Evolutionary conservation across 2,797 vertebrate genomes (phyloP), one percentile per base, ranked within the genome.

Genomic region (Liparis tanakae): DNA sequence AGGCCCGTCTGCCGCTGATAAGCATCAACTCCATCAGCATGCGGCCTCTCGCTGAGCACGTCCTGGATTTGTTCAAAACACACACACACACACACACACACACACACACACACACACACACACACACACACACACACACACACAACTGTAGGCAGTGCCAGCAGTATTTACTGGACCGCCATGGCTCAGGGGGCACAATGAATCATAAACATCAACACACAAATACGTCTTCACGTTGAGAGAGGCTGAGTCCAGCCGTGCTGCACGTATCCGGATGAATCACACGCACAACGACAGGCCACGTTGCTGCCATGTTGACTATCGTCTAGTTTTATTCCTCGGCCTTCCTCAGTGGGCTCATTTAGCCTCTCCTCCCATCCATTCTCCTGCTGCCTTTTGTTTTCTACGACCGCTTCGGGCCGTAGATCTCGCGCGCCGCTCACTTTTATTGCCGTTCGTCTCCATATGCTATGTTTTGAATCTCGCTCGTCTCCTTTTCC

Each of bases 1-100:
- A 77, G 79, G 62, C 68, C 75, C 72, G 85, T 91, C 89, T 90
- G 86, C 75, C 22, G 22, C 70, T 74, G 89, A 90, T 88, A 87
- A 83, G 76, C 84, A 89, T 91, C 88, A 81, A 46, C 79, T 78
- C 66, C 78, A 80, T 90, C 82, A 84, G 77, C 75, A 76, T 37
- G 61, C 77, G 83, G 81, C 80, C 84, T 85, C 85, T 87, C 3
- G 12, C 83, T 73, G 81, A 86, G 77, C 22, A 18, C 74, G 80
- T 53, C 81, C 83, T 80, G 77, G 75, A 81, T 91, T 81, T 83
- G 64, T 67, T 70, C 3, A 53, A 73, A 86, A 72, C 56, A 77
- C 25, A 39, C 22, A 72, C 66, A 58, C 48, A 22, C 48, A 51
- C 48, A 20, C 48, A 50, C 48, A 50, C 48, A 50, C 48, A 50